A percentile compares a stretch with the other conserved stretches of the same genome.
These are phyloP conservation scores for Gymnocypris eckloni DNA, from an alignment of 2,797 vertebrate species.

Conservation along the genomic window DNA sequence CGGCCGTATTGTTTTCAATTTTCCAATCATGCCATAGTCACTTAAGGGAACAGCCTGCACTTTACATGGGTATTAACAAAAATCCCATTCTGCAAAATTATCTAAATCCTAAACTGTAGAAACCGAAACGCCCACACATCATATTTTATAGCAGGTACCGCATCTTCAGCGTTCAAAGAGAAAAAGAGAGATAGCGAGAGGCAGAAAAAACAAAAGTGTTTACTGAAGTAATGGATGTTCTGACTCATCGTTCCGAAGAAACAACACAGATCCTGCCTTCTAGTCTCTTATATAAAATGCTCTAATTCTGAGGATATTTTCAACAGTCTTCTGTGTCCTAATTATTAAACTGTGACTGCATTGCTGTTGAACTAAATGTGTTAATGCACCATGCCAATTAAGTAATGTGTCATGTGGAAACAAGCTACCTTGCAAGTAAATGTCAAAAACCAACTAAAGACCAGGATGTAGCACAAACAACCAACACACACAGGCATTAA, in stretches of 20 bases:
- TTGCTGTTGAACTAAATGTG: neutral
- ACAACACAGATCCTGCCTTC: constrained; percentile 50
- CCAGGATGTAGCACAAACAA: constrained; percentile 26
- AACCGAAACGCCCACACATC: constrained; percentile 52
- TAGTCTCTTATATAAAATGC: constrained; percentile 57
- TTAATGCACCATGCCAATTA: neutral
- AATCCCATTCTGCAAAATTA: constrained; percentile 42
- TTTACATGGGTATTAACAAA: constrained; percentile 42
- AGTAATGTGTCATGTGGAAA: neutral
- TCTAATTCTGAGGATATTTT: constrained; percentile 46
- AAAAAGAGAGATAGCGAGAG: constrained; percentile 13
- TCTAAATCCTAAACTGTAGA: constrained; percentile 47
- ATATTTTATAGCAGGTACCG: constrained; percentile 44
- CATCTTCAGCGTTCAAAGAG: constrained; percentile 27
- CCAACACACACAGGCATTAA: constrained; percentile 22
- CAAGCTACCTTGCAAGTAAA: constrained; percentile 19
- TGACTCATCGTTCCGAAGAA: constrained; percentile 51
- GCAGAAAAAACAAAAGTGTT: constrained; percentile 8
- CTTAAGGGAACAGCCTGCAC: constrained; percentile 26
- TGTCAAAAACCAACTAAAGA: constrained; percentile 16
- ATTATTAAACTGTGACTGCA: neutral
- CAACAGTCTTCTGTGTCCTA: constrained; percentile 6
- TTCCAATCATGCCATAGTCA: constrained; percentile 17
- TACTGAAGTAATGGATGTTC: constrained; percentile 47
- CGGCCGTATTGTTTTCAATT: neutral